Conservation (phyloP, 2,797 vertebrate genomes). For the Leuciscus waleckii region DNA sequence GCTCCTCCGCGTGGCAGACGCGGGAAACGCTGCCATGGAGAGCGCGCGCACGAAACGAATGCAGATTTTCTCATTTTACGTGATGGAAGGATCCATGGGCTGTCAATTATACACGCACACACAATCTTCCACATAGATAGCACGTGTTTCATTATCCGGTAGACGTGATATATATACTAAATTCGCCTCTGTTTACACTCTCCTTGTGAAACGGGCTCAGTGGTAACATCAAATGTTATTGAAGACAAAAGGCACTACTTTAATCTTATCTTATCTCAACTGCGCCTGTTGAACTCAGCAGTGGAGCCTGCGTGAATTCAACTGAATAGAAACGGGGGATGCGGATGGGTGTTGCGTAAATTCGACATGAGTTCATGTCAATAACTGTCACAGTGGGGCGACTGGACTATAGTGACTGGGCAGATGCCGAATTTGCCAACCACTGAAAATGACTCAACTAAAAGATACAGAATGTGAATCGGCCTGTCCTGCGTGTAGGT, state of each 20-base stretch:
- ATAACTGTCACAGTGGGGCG: conserved; percentile 54
- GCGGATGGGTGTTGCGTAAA: conserved; percentile 23
- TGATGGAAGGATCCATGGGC: background rate
- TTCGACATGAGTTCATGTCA: conserved; percentile 53
- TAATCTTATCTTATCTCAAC: conserved; percentile 48
- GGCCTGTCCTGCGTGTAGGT: background rate
- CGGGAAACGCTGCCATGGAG: conserved; percentile 44
- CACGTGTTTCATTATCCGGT: background rate
- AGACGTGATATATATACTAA: conserved; percentile 26
- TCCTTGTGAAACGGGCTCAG: conserved; percentile 13
- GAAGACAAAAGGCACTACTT: conserved; percentile 38
- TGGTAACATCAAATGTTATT: conserved; percentile 45
- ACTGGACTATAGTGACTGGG: conserved; percentile 50
- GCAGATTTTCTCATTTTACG: background rate
- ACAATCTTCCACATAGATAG: background rate
- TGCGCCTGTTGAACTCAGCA: conserved; percentile 47
- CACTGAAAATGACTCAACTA: conserved; percentile 30
- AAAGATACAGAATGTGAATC: background rate
- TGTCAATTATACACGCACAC: conserved; percentile 1
- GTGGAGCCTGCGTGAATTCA: conserved; percentile 40
- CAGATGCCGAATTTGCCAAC: conserved; percentile 50
- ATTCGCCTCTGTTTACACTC: background rate
- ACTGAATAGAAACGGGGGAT: conserved; percentile 27
- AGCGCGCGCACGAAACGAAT: background rate
- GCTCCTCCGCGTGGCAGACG: conserved; percentile 76